Evolutionary conservation across 2,797 vertebrate species (phyloP).

Genomic region (Cephalopachus bancanus): DNA sequence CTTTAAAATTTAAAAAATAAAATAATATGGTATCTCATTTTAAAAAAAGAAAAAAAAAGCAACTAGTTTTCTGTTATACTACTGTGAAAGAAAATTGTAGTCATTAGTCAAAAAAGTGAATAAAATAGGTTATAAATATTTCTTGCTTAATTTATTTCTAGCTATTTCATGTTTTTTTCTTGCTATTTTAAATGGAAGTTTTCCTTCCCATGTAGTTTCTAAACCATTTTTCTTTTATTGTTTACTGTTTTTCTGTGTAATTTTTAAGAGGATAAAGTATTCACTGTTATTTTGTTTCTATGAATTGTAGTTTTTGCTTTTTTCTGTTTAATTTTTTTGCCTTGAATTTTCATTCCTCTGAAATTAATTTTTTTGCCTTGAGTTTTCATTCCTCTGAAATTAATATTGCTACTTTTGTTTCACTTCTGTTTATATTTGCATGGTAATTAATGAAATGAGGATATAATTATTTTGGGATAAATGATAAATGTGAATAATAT

Average conservation of each 20-base stretch:
- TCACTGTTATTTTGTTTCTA: not conserved
- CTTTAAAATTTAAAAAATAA: too few relatives aligned
- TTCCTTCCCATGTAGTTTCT: not conserved
- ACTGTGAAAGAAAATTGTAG: too few relatives aligned
- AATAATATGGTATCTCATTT: too few relatives aligned
- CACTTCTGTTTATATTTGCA: constrained; percentile 29
- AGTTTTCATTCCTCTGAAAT: constrained; percentile 13
- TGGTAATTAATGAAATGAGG: not conserved
- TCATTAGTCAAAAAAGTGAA: too few relatives aligned
- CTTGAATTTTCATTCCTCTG: constrained; percentile 6
- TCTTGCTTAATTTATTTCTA: constrained; percentile 32
- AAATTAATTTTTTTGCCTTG: constrained; percentile 35
- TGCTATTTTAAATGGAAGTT: constrained; percentile 18
- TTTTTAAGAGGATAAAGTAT: not conserved
- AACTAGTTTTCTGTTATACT: too few relatives aligned
- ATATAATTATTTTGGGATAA: constrained; percentile 11
- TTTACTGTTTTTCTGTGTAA: not conserved
- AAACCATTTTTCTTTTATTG: constrained; percentile 31
- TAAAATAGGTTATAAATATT: not conserved
- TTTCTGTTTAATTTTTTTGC: constrained; percentile 16
- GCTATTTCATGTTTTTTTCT: not conserved
- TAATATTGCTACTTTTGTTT: not conserved
- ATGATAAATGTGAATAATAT: not conserved
- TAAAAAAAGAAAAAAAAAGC: too few relatives aligned
- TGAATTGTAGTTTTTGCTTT: constrained; percentile 1